Evolutionary conservation across 1,140 invertebrate genomes (phyloP).

Genomic region (Platorchestia sp.): DNA sequence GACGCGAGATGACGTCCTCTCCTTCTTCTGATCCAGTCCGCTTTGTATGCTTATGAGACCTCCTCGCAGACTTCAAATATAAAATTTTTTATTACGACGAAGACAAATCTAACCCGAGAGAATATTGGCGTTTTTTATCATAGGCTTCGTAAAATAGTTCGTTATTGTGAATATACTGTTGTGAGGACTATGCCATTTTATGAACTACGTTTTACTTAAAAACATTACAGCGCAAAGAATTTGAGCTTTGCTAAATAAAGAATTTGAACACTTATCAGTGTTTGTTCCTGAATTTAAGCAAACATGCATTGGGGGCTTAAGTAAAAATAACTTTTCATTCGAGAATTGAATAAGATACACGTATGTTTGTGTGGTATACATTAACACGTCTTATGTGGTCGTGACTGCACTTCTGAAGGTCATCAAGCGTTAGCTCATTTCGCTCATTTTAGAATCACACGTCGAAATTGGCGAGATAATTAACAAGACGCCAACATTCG

Average conservation of each 20-base stretch:
- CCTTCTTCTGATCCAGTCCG: neutral
- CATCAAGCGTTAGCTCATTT: neutral
- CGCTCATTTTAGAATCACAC: too few species aligned
- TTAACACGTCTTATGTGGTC: neutral
- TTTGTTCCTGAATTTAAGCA: too few species aligned
- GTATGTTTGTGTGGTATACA: neutral
- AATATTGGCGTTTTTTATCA: neutral
- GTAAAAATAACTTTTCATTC: too few species aligned
- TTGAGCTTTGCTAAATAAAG: too few species aligned
- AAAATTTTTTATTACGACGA: neutral
- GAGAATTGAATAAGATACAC: neutral
- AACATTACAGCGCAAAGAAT: neutral
- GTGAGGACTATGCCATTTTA: neutral
- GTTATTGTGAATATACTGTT: neutral
- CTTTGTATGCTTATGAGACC: neutral
- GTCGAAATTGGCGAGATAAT: too few species aligned
- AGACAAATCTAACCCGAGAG: neutral
- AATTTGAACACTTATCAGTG: too few species aligned
- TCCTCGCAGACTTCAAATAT: neutral
- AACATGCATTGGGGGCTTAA: too few species aligned
- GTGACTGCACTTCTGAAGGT: neutral
- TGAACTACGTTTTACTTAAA: neutral
- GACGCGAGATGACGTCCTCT: neutral
- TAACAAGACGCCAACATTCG: too few species aligned
- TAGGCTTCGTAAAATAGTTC: neutral